A percentile compares a stretch with the other conserved stretches of the same genome.
These are phyloP conservation scores for Cyanistes caeruleus DNA, from an alignment of 2,113 vertebrate species.

Conservation along the genomic window DNA sequence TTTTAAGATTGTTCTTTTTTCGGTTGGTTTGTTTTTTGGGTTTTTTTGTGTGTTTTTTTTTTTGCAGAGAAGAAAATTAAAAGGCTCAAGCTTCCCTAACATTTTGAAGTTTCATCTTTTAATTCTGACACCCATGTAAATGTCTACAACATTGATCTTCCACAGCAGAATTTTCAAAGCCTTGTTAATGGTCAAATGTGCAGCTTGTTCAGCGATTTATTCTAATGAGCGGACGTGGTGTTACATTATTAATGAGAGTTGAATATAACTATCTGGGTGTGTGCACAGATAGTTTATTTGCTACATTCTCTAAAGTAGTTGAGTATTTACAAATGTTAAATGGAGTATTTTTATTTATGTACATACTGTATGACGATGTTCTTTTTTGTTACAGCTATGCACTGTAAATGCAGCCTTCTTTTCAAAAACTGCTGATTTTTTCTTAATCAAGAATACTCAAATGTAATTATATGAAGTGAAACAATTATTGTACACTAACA, in stretches of 20 bases:
- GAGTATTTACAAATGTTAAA: constrained; percentile 94
- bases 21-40: neutral
- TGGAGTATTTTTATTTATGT: constrained; percentile 99
- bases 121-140: constrained; percentile 79
- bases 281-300: constrained; percentile 85
- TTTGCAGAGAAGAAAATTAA: constrained; percentile 63
- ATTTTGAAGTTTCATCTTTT: constrained; percentile 78
- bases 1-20: neutral
- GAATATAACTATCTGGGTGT: constrained; percentile 76
- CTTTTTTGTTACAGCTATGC: constrained; percentile 99
- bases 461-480: constrained; percentile 92
- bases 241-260: constrained; percentile 84
- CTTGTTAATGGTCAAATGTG: constrained; percentile 84
- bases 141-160: constrained; percentile 82
- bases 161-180: constrained; percentile 83
- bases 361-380: constrained; percentile 90
- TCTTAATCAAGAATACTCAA: constrained; percentile 98
- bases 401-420: constrained; percentile 99
- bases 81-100: constrained; percentile 75
- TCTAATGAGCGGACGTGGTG: constrained; percentile 85
- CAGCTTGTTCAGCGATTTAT: constrained; percentile 84
- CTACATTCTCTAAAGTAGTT: constrained; percentile 91
- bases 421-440: constrained; percentile 89
- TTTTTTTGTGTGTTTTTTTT: neutral
- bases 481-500: constrained; percentile 92